Evolutionary conservation across 2,113 vertebrate genomes (phyloP).

Genomic region (Ovibos moschatus): DNA sequence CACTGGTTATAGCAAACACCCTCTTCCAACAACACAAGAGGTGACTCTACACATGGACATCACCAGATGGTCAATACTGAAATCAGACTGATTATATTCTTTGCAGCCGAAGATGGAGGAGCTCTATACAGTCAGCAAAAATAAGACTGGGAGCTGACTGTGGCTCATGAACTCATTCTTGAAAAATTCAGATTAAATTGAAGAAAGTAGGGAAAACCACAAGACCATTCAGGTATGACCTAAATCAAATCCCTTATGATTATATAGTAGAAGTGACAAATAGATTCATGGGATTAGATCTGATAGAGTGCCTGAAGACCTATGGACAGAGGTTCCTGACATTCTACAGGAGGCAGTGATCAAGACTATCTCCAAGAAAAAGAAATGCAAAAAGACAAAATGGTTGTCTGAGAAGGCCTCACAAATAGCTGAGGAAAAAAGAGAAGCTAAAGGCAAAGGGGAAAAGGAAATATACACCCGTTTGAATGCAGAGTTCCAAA

Average conservation of each 20-base stretch:
- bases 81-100: not conserved
- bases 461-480: not conserved
- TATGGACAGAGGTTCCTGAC: accelerated
- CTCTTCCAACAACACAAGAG: not conserved
- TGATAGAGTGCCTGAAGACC: not conserved
- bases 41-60: not conserved
- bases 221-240: not conserved
- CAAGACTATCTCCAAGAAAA: not conserved
- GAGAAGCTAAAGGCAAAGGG: not conserved
- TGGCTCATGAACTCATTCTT: not conserved
- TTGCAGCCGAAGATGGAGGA: not conserved
- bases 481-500: not conserved
- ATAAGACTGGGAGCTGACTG: accelerated
- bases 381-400: not conserved
- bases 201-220: not conserved
- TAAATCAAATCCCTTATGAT: not conserved
- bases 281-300: not conserved
- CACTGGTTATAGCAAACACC: not conserved
- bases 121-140: not conserved
- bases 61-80: not conserved
- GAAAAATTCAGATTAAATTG: not conserved
- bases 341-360: not conserved
- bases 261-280: not conserved
- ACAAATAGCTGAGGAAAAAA: not conserved
- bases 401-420: not conserved